A percentile compares a stretch with the other conserved stretches of the same genome.
phyloP scores from a whole-genome alignment of 2,113 vertebrate genomes.

The Anoura caudifer region DNA sequence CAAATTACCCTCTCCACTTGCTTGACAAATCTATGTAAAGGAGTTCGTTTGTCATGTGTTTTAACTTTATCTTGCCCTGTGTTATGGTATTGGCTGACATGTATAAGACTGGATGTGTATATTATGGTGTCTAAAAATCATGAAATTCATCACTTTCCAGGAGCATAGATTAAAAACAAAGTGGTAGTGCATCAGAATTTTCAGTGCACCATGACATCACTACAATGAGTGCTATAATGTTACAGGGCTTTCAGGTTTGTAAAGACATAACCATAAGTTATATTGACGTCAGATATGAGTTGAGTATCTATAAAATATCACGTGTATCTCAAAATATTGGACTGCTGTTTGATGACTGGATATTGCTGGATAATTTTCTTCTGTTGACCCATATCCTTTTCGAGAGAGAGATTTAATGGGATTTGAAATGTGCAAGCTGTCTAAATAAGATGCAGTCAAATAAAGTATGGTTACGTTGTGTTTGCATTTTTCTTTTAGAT shows the following conservation, averaged over 20 bases:
- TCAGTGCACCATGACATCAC: constrained; percentile 75
- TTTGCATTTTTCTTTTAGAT: constrained; percentile 83
- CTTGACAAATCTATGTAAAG: constrained; percentile 79
- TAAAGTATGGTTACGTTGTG: constrained; percentile 86
- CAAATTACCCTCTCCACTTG: constrained; percentile 64
- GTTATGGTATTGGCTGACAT: constrained; percentile 71
- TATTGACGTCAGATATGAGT: constrained; percentile 79
- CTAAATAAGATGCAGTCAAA: constrained; percentile 87
- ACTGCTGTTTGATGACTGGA: constrained; percentile 82
- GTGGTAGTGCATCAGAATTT: constrained; percentile 68
- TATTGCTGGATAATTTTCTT: constrained; percentile 80
- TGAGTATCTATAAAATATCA: constrained; percentile 80
- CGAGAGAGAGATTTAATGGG: constrained; percentile 82
- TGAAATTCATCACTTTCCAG: constrained; percentile 72
- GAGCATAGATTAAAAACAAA: constrained; percentile 63
- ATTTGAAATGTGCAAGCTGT: constrained; percentile 86
- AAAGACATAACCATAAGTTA: constrained; percentile 75
- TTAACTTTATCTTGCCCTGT: constrained; percentile 68
- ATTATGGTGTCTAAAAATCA: constrained; percentile 70
- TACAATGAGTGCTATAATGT: constrained; percentile 74
- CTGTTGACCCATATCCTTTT: constrained; percentile 80
- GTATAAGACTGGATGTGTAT: constrained; percentile 77
- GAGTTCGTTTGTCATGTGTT: constrained; percentile 70
- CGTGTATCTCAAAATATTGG: constrained; percentile 81
- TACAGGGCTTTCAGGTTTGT: constrained; percentile 78